Percentiles rank a stretch among this genome's conserved stretches.
Conservation (phyloP, 2,797 vertebrate genomes). For the Alexandromys oeconomus region DNA sequence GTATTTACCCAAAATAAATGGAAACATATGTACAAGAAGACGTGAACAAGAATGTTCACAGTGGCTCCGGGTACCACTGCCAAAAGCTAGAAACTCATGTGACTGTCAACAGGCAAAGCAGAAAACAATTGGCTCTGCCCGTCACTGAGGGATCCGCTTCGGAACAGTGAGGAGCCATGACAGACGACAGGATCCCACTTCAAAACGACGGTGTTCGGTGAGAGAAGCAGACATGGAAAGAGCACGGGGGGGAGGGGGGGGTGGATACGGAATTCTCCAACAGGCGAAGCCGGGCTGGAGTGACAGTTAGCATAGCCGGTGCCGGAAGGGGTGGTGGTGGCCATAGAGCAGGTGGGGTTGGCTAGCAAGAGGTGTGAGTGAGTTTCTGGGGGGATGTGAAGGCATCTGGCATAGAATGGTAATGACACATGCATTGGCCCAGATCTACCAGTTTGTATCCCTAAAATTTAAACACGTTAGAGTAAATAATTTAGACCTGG, state of each 20-base stretch:
- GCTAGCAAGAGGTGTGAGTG: not conserved
- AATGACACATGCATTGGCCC: not conserved
- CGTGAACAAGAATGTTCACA: not conserved
- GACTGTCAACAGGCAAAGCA: not conserved
- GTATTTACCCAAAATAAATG: conserved; percentile 64
- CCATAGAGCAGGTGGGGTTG: not conserved
- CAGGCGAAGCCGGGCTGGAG: not conserved
- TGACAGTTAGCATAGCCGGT: not conserved
- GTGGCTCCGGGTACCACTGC: not conserved
- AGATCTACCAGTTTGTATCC: not conserved
- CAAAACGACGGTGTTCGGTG: not conserved
- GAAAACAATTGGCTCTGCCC: not conserved
- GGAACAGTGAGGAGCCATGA: not conserved
- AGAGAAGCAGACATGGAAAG: not conserved
- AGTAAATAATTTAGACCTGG: not conserved
- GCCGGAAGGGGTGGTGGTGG: not conserved
- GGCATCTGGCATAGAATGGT: not conserved
- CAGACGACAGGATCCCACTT: not conserved
- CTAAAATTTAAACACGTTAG: not conserved
- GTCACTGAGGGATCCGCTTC: not conserved
- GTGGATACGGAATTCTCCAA: not conserved
- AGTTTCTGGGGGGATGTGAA: not conserved
- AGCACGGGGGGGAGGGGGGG: no score
- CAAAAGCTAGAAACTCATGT: not conserved
- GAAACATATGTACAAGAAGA: conserved; percentile 58